Percentiles rank a stretch among this genome's conserved stretches.
Evolutionary conservation across 2,888 invertebrate species (phyloP).

Genomic region (Lochmaea capreae): DNA sequence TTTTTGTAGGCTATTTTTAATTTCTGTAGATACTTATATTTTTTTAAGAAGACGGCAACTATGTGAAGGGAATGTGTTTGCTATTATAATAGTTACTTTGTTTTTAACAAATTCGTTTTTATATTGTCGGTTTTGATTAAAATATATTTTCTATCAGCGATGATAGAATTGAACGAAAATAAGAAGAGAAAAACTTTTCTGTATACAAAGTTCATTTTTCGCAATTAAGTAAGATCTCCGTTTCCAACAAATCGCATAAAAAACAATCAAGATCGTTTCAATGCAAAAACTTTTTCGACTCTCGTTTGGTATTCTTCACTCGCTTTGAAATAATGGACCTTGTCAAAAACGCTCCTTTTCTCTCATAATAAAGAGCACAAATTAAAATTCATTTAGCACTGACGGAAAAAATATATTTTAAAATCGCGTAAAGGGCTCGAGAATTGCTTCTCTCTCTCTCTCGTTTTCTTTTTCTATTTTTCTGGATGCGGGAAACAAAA

Average conservation of each 20-base stretch:
- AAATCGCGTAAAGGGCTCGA: slow-evolving; percentile 44
- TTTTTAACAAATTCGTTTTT: too few species aligned
- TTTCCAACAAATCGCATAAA: slow-evolving; percentile 32
- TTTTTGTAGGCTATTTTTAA: too few species aligned
- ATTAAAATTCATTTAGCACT: slow-evolving; percentile 53
- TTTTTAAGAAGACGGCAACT: too few species aligned
- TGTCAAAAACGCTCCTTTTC: slow-evolving; percentile 43
- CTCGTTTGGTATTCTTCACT: slow-evolving; percentile 35
- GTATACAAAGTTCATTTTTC: slow-evolving; percentile 2
- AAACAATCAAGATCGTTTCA: slow-evolving; percentile 34
- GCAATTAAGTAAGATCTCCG: slow-evolving; percentile 18
- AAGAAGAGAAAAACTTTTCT: too few species aligned
- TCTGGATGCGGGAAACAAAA: slow-evolving; percentile 39
- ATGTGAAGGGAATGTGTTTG: too few species aligned
- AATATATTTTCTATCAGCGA: too few species aligned
- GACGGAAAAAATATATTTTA: slow-evolving; percentile 52
- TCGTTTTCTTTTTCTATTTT: slow-evolving; percentile 34
- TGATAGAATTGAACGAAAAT: too few species aligned
- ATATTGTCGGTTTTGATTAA: too few species aligned
- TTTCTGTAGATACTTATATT: too few species aligned
- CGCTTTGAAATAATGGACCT: slow-evolving; percentile 41
- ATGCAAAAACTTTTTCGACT: slow-evolving; percentile 33
- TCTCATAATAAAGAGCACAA: slow-evolving; percentile 48
- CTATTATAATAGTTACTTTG: too few species aligned
- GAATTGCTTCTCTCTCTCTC: background rate